Evolutionary conservation across 2,888 invertebrate species (phyloP).

Genomic region (Junonia oenone): DNA sequence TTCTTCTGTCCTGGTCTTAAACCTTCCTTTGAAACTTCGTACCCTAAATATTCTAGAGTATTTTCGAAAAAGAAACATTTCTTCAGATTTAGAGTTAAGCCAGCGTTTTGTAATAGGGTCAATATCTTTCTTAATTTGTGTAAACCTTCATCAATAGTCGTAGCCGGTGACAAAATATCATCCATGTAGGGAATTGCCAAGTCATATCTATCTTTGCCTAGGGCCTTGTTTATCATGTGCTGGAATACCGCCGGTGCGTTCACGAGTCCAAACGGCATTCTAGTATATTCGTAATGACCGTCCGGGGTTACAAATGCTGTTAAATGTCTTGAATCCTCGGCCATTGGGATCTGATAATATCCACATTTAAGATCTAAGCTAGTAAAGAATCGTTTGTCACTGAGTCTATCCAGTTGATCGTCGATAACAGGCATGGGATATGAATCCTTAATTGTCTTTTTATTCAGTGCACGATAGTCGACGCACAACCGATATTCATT

Average conservation of each 20-base stretch:
- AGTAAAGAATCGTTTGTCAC: slow-evolving; percentile 19
- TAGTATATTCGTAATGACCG: slow-evolving; percentile 44
- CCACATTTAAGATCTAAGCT: slow-evolving; percentile 28
- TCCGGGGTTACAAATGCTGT: slow-evolving; percentile 49
- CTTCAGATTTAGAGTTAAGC: slow-evolving; percentile 31
- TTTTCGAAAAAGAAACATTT: slow-evolving; percentile 34
- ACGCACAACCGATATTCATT: slow-evolving; percentile 28
- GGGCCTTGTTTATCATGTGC: slow-evolving; percentile 37
- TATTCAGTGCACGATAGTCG: slow-evolving; percentile 30
- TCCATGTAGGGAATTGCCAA: slow-evolving; percentile 26
- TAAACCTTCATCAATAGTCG: slow-evolving; percentile 16
- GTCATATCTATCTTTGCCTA: slow-evolving; percentile 25
- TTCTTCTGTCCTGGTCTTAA: slow-evolving; percentile 32
- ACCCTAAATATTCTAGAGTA: slow-evolving; percentile 32
- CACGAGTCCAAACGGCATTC: slow-evolving; percentile 47
- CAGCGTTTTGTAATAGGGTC: slow-evolving; percentile 10
- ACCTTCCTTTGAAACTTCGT: slow-evolving; percentile 27
- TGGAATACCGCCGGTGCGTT: slow-evolving; percentile 50
- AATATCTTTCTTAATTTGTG: slow-evolving; percentile 22
- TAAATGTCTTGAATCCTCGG: slow-evolving; percentile 35
- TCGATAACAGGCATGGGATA: slow-evolving; percentile 32
- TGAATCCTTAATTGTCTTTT: slow-evolving; percentile 26
- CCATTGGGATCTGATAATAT: slow-evolving; percentile 34
- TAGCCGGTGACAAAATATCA: slow-evolving; percentile 24
- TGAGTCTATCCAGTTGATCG: slow-evolving; percentile 24